Conservation (phyloP, 1,140 invertebrate genomes). For the Antheraea mylitta region DNA sequence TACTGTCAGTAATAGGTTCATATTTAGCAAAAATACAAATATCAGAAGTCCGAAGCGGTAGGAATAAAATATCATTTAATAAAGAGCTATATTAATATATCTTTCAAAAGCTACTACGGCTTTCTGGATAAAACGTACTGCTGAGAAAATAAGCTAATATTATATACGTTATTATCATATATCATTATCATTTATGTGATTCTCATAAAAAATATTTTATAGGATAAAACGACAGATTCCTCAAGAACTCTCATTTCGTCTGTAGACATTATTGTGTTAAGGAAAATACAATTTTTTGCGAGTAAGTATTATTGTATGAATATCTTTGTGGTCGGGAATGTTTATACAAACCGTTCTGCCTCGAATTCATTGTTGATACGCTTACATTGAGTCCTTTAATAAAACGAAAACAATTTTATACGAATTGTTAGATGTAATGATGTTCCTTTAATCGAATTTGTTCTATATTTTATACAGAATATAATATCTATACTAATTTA, state of each 20-base stretch:
- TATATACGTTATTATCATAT: neutral
- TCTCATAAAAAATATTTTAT: neutral
- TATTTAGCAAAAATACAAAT: neutral
- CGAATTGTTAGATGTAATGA: neutral
- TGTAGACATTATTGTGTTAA: neutral
- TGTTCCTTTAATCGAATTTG: neutral
- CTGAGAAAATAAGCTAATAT: too few relatives aligned
- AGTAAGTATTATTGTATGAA: neutral
- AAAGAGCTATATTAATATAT: neutral
- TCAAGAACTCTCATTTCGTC: neutral
- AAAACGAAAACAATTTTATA: neutral
- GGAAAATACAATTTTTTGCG: neutral
- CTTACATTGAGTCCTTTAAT: neutral
- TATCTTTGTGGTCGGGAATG: neutral
- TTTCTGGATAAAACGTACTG: too few relatives aligned
- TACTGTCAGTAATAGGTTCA: too few relatives aligned
- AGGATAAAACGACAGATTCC: neutral
- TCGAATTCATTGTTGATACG: neutral
- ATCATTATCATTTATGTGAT: neutral
- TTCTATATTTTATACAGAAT: too few relatives aligned
- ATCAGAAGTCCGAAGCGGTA: neutral
- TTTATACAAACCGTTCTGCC: neutral
- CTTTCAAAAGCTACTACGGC: neutral
- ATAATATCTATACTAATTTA: too few relatives aligned
- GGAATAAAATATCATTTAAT: neutral